Evolutionary conservation across 1,140 invertebrate genomes (phyloP), one percentile per base, ranked within the genome.

Genomic region (Cydia splendana): DNA sequence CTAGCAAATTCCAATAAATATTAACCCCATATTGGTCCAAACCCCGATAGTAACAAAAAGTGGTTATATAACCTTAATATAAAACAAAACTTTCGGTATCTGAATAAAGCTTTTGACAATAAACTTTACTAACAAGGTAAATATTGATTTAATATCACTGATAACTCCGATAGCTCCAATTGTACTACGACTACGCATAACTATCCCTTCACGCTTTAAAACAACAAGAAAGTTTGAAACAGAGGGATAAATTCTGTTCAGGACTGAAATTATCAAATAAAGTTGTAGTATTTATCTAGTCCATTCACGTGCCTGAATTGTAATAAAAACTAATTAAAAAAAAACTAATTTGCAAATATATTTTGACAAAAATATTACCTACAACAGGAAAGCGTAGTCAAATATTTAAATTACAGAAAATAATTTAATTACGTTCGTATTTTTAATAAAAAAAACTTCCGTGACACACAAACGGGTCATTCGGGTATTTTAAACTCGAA

Each of bases 91-190:
- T 62, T 24, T 62, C 9, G 18, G 12, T 62, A 62, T 62, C 57
- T 0, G 57, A 62, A 62, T 12, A 24, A 53, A n/a, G n/a, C 7
- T 62, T 62, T 62, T 62, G 20, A 24, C 57, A 24, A 62, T 24
- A 62, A 62, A 62, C 18, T 62, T 24, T 62, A 9, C 7, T 24
- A 62, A 24, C 57, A 24, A 20, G n/a, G 10, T 62, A 20, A 62
- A 62, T 62, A 62, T 62, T 62, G 57, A 62, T 62, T 24, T 62
- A 24, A 62, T 62, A 24, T 62, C 9, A 53, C 51, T 53, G 57
- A 24, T 62, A 62, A 62, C 57, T 24, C 6, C 53, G n/a, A 24
- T 18, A 62, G 57, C 24, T 24, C 20, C 6, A 62, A 2, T 62
- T 6, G n/a, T 18, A 57, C 53, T 18, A 57, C 15, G 15, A 57